Evolutionary conservation across 2,113 vertebrate genomes (phyloP).

Genomic region (Rhadina sibilatrix): DNA sequence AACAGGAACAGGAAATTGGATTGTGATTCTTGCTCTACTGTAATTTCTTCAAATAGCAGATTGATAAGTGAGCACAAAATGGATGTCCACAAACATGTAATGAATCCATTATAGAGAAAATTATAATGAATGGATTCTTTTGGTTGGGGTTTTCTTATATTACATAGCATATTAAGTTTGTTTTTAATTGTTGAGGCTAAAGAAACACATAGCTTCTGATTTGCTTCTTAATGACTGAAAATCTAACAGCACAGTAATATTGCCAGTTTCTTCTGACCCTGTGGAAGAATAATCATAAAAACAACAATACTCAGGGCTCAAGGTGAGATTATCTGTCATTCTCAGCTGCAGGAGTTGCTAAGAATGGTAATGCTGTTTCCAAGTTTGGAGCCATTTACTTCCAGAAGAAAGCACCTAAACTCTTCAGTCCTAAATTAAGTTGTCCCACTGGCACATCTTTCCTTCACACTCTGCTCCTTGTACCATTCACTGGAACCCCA

Average conservation of each 20-base stretch:
- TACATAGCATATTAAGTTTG: background rate
- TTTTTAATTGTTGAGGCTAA: background rate
- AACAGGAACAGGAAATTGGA: background rate
- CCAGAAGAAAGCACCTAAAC: background rate
- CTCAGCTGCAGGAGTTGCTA: background rate
- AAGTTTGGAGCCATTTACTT: background rate
- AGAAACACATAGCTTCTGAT: background rate
- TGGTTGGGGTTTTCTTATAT: background rate
- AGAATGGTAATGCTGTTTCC: background rate
- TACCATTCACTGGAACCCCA: background rate
- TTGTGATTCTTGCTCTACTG: background rate
- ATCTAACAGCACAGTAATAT: background rate
- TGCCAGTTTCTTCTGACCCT: background rate
- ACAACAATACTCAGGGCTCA: background rate
- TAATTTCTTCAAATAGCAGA: background rate
- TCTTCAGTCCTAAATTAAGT: background rate
- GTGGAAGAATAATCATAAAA: constrained; percentile 30
- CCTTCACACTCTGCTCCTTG: background rate
- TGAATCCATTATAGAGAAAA: background rate
- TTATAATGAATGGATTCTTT: background rate
- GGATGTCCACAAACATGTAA: background rate
- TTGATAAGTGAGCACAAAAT: background rate
- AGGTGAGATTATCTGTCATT: constrained; percentile 30
- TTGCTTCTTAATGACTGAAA: background rate
- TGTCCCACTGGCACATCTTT: background rate